Base-by-base conservation (phyloP, 2,113 vertebrate species). In the Ctenomys sociabilis region DNA sequence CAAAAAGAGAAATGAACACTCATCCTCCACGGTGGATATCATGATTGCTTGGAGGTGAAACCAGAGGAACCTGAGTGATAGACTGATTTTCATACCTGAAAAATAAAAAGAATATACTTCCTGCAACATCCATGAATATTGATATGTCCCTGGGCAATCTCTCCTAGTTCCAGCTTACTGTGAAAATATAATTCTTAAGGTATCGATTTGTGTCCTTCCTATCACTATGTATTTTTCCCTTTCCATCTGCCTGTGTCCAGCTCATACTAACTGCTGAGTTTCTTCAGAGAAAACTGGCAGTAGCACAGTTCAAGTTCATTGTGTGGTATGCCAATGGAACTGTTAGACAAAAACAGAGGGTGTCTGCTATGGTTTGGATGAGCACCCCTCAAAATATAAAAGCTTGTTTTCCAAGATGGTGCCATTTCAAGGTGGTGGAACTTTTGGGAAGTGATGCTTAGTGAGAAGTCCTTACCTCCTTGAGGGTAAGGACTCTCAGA, bases 151-250 rank as follows among this genome's bases (percentile, higher is more conserved):
- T 26, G 64, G n/a, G 30, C 59, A 82, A 59, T 75, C 22, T 59
- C 14, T 95, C 88, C 61, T 85, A 86, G 35, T 94, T 94, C 37
- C 22, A 96, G 80, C 63, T 88, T 78, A 94, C 88, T 40, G 21
- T 73, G 73, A 85, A 45, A 4, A 82, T 73, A 83, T 83, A 78
- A 89, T 61, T 75, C 87, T 86, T 68, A 59, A 93, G 45, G 61
- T 85, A 85, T 64, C 88, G 81, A 72, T 84, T 89, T 88, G 85
- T 66, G 40, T 72, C 35, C 10, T 84, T 43, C 3, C 11, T 88
- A 4, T 88, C 28, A 45, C 37, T 12, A 35, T 43, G 0, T 61
- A 11, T 64, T 92, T 92, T 40, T 13, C 14, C 43, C 11, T 22
- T 75, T 90, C 26, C 54, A 59, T 72, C 37, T 91, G 94, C 43